These are phyloP conservation scores for Adrianichthys oophorus DNA, from an alignment of 2,797 vertebrate genomes.

Conservation along the genomic window DNA sequence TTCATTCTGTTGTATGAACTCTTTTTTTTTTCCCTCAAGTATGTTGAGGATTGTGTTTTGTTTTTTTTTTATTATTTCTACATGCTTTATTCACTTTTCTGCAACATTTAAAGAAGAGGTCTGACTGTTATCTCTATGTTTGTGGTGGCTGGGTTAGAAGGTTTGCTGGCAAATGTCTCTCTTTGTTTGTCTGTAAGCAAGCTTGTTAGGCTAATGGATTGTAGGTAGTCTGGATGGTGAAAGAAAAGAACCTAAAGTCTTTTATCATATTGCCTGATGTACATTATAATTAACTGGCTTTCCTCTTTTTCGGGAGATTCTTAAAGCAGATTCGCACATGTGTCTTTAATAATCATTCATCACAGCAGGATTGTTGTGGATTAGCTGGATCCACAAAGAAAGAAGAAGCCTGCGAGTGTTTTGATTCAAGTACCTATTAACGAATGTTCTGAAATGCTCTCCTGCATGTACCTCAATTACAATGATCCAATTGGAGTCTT, in stretches of 20 bases:
- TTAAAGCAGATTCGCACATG: conserved; percentile 43
- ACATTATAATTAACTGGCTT: no score
- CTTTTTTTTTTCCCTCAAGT: conserved; percentile 5
- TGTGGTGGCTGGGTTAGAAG: conserved; percentile 10
- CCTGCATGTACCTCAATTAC: conserved; percentile 63
- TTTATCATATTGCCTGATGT: no score
- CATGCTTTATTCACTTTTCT: conserved; percentile 15
- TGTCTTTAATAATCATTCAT: conserved; percentile 28
- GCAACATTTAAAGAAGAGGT: conserved; percentile 13
- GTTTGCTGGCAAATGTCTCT: conserved; percentile 5
- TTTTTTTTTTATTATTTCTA: neutral
- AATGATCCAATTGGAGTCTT: conserved; percentile 65
- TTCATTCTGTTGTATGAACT: no score
- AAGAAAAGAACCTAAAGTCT: no score
- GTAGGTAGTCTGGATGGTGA: no score
- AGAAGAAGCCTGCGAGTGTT: conserved; percentile 36
- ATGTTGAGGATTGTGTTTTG: conserved; percentile 18
- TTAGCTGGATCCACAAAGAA: conserved; percentile 45
- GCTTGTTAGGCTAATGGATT: conserved; percentile 7
- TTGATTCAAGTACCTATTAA: conserved; percentile 58
- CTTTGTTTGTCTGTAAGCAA: conserved; percentile 11
- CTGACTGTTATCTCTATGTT: conserved; percentile 3
- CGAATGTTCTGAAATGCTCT: conserved; percentile 47
- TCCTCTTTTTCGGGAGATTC: no score
- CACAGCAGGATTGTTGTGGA: conserved; percentile 34